These are phyloP conservation scores for Syrmaticus mikado DNA, from an alignment of 2,113 vertebrate genomes.

Conservation along the genomic window DNA sequence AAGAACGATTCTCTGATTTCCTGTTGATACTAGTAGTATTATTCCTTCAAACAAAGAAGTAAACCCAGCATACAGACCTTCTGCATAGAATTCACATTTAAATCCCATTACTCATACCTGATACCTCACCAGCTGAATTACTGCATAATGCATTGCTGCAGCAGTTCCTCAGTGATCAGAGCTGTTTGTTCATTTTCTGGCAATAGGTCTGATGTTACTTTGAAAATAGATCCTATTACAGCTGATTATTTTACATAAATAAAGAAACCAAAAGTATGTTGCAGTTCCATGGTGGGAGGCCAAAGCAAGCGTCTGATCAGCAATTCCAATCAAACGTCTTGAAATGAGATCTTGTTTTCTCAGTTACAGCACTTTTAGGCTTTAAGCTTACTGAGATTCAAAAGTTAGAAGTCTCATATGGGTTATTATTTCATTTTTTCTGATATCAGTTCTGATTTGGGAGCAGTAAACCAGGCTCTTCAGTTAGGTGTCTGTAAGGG, in stretches of 20 bases:
- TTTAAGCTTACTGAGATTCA: slow-evolving; percentile 2
- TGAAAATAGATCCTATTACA: slow-evolving; percentile 53
- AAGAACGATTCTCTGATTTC: neutral
- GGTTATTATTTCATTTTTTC: slow-evolving; percentile 33
- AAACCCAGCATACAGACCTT: neutral
- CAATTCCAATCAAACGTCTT: neutral
- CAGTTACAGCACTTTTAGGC: slow-evolving; percentile 41
- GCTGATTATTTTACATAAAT: slow-evolving; percentile 29
- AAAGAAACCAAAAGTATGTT: neutral
- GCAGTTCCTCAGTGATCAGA: neutral
- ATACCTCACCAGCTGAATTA: neutral
- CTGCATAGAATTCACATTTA: neutral
- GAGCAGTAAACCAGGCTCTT: slow-evolving; percentile 3
- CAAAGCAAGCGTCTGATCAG: neutral
- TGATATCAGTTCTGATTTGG: neutral
- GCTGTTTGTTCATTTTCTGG: slow-evolving; percentile 50
- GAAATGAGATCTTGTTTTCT: slow-evolving; percentile 57
- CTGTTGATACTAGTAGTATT: neutral
- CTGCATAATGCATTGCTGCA: slow-evolving; percentile 4
- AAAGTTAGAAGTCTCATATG: neutral
- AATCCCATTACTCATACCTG: neutral
- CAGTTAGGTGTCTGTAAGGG: neutral
- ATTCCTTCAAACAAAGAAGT: neutral
- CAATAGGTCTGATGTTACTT: neutral
- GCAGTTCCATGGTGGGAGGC: neutral